phyloP scores from a whole-genome alignment of 2,888 invertebrate genomes.

The Adelognathus sp. region DNA sequence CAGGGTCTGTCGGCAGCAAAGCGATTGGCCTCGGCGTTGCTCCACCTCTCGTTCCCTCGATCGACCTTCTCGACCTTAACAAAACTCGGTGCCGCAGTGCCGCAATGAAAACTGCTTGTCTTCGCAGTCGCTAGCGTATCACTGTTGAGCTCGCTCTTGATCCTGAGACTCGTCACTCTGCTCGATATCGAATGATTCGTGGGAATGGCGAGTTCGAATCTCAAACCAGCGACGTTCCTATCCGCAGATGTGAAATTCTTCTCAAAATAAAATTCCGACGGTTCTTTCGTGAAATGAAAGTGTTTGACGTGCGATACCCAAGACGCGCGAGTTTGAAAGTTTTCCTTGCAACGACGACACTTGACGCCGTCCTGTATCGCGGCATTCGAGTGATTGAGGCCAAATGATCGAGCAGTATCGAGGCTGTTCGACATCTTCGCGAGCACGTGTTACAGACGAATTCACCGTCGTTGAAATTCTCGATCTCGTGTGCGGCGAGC shows the following conservation, averaged over 20 bases:
- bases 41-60: neutral
- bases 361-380: neutral
- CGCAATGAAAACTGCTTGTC: neutral
- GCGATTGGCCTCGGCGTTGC: neutral
- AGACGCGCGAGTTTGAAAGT: conserved; percentile 32
- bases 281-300: conserved; percentile 50
- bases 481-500: conserved; percentile 56
- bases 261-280: conserved; percentile 51
- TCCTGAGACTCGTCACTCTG: neutral
- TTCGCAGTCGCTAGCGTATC: no score
- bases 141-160: neutral
- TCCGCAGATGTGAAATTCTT: neutral
- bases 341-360: conserved; percentile 62
- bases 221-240: neutral
- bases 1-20: neutral
- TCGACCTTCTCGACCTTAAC: neutral
- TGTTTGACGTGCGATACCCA: conserved; percentile 65
- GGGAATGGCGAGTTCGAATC: conserved; percentile 13
- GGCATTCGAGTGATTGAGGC: conserved; percentile 56
- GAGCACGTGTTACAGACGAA: conserved; percentile 61
- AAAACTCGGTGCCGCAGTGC: neutral
- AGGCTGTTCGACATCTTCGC: conserved; percentile 52
- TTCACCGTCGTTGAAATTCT: conserved; percentile 60
- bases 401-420: conserved; percentile 58
- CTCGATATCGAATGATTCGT: conserved; percentile 10